Conservation (phyloP, 1,140 invertebrate species). For the Oryctes rhinoceros region DNA sequence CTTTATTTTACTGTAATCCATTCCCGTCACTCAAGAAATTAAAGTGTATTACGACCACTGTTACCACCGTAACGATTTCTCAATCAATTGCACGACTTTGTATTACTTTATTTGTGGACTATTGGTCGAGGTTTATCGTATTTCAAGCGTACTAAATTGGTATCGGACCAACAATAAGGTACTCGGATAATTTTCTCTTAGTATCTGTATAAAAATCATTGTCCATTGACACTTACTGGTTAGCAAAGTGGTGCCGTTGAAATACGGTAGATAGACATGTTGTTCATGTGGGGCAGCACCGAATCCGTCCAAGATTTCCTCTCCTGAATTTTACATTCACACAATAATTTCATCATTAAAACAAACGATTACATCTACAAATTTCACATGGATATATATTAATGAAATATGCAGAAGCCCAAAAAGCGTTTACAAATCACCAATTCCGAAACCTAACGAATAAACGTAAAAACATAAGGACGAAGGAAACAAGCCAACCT, state of each 20-base stretch:
- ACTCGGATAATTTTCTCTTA: background rate
- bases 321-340: slow-evolving; percentile 51
- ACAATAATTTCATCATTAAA: slow-evolving; percentile 15
- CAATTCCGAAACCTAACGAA: background rate
- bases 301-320: slow-evolving; percentile 63
- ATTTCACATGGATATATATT: slow-evolving; percentile 23
- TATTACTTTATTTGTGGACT: background rate
- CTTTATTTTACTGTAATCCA: too few species aligned
- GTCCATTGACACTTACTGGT: slow-evolving; percentile 72
- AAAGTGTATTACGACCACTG: too few species aligned
- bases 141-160: slow-evolving; percentile 18
- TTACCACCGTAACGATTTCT: too few species aligned
- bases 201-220: slow-evolving; percentile 26
- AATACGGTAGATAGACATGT: slow-evolving; percentile 79
- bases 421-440: slow-evolving; percentile 33
- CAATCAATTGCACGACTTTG: too few species aligned
- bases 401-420: slow-evolving; percentile 19
- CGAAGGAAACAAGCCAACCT: background rate
- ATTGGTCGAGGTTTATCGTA: slow-evolving; percentile 13
- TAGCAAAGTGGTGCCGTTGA: slow-evolving; percentile 78
- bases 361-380: slow-evolving; percentile 8
- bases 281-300: slow-evolving; percentile 76
- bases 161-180: background rate
- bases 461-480: background rate
- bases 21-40: too few species aligned